phyloP scores from a whole-genome alignment of 2,113 vertebrate species.

The Chloropsis hardwickii region DNA sequence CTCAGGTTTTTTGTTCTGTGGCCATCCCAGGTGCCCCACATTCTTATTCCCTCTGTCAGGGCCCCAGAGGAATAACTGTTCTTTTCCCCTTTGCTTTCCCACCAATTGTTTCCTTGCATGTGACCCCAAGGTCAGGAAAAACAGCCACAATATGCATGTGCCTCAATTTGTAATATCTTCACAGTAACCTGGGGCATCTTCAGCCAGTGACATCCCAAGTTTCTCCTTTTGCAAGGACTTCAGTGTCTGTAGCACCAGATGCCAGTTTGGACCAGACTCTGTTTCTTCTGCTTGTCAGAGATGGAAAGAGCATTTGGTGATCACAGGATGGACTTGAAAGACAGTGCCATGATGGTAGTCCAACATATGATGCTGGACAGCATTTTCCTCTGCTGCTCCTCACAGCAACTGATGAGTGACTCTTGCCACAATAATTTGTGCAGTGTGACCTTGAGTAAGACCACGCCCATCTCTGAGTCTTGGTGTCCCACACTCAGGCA shows the following conservation, averaged over 20 bases:
- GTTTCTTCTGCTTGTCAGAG: neutral
- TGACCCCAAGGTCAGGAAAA: neutral
- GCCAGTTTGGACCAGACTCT: neutral
- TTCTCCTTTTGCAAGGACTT: neutral
- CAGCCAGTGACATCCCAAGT: neutral
- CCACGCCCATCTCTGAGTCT: neutral
- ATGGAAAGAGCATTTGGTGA: neutral
- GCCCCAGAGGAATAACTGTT: neutral
- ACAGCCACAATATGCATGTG: neutral
- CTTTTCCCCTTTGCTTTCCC: neutral
- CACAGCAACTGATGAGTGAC: neutral
- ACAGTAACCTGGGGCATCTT: constrained; percentile 55
- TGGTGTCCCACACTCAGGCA: neutral
- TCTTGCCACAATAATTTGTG: neutral
- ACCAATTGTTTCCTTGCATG: neutral
- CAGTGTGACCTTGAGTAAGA: neutral
- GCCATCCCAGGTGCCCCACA: neutral
- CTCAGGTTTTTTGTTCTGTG: neutral
- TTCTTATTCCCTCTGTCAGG: neutral
- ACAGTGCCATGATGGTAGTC: neutral
- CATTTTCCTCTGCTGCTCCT: neutral
- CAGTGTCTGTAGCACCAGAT: neutral
- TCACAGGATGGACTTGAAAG: neutral
- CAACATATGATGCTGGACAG: neutral
- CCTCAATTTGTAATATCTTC: constrained; percentile 51